A percentile compares a stretch with the other conserved stretches of the same genome.
Evolutionary conservation across 2,888 invertebrate genomes (phyloP).

Genomic region (Ceriagrion tenellum): DNA sequence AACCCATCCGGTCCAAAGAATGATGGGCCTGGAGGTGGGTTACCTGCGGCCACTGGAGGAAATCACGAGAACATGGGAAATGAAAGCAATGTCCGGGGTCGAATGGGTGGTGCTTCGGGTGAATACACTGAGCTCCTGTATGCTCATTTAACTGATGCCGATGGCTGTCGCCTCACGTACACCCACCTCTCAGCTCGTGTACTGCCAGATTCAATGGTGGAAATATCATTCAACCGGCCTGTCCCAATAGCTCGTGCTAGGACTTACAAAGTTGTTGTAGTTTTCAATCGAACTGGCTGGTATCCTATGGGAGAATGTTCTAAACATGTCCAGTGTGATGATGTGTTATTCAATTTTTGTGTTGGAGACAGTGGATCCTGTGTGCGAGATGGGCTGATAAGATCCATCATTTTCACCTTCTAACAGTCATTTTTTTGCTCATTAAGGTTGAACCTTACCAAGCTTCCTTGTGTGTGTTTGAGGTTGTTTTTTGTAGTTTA

Average conservation of each 20-base stretch:
- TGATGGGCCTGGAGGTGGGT: background rate
- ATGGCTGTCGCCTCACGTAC: conserved; percentile 89
- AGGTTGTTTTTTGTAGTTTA: conserved; percentile 46
- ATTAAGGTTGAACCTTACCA: background rate
- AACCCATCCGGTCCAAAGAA: background rate
- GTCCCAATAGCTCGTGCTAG: conserved; percentile 88
- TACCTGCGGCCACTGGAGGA: conserved; percentile 73
- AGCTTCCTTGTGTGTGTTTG: conserved; percentile 26
- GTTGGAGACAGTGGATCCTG: conserved; percentile 86
- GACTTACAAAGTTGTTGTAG: conserved; percentile 90
- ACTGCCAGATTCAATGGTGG: conserved; percentile 86
- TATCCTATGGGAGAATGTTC: conserved; percentile 89
- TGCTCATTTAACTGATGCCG: conserved; percentile 89
- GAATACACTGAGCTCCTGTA: conserved; percentile 88
- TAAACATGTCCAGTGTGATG: conserved; percentile 84
- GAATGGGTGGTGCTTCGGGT: background rate
- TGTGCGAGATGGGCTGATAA: conserved; percentile 87
- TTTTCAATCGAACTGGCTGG: conserved; percentile 90
- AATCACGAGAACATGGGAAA: conserved; percentile 70
- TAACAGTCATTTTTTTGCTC: conserved; percentile 37
- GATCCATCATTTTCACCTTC: conserved; percentile 85
- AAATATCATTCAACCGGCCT: conserved; percentile 89
- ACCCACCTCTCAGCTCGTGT: conserved; percentile 90
- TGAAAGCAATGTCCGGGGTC: conserved; percentile 13
- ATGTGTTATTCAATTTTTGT: conserved; percentile 88